Conservation (phyloP, 2,888 invertebrate genomes). For the Dryococelus australis region DNA sequence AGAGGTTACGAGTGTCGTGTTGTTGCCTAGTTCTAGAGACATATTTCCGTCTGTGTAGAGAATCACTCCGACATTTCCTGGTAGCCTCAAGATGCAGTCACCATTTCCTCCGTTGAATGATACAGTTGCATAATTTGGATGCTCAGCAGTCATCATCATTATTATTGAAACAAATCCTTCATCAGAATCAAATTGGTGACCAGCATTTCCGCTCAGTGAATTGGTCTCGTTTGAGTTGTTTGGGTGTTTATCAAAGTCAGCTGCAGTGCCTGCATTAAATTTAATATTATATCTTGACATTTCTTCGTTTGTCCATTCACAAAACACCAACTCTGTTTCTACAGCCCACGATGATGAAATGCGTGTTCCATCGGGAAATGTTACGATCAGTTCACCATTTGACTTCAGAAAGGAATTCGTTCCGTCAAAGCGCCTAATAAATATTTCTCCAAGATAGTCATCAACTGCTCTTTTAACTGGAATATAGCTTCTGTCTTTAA, state of each 20-base stretch:
- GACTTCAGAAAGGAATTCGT: background rate
- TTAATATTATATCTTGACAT: background rate
- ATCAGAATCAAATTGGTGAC: background rate
- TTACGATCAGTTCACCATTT: background rate
- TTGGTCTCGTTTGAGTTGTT: background rate
- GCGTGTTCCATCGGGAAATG: background rate
- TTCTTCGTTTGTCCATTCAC: background rate
- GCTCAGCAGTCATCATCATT: background rate
- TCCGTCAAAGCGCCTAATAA: background rate
- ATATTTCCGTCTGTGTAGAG: background rate
- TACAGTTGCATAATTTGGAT: background rate
- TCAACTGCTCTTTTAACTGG: slow-evolving; percentile 1
- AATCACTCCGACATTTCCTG: background rate
- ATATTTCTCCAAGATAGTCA: background rate
- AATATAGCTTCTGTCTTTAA: background rate
- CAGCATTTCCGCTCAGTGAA: background rate
- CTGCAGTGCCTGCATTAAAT: background rate
- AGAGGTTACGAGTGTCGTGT: background rate
- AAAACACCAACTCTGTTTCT: background rate
- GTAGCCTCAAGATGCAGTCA: background rate
- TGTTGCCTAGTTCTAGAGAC: background rate
- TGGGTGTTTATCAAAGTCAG: background rate
- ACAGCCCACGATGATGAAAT: background rate
- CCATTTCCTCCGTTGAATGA: background rate
- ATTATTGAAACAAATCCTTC: background rate